A percentile compares a stretch with the other conserved stretches of the same genome.
These are phyloP conservation scores for Leptinotarsa undecemlineata DNA, from an alignment of 1,140 invertebrate genomes.

Conservation along the genomic window DNA sequence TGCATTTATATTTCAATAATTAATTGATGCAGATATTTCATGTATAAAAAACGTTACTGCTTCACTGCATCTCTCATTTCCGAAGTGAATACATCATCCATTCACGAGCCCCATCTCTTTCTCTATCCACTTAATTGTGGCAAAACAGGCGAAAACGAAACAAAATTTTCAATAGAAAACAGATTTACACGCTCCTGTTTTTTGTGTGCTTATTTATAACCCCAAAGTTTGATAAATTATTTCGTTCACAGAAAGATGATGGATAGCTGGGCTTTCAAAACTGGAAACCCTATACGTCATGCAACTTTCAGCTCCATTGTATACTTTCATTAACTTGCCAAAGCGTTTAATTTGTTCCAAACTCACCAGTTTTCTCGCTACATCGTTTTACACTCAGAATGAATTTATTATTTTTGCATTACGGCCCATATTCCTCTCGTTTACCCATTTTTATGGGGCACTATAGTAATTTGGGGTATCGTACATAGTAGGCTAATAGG, in stretches of 20 bases:
- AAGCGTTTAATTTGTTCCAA: slow-evolving; percentile 25
- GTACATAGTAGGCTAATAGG: not conserved
- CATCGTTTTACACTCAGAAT: slow-evolving; percentile 18
- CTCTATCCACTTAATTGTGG: slow-evolving; percentile 1
- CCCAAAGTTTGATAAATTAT: slow-evolving; percentile 34
- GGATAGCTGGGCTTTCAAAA: slow-evolving; percentile 25
- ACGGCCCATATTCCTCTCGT: not conserved
- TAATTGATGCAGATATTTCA: no score
- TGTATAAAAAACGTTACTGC: no score
- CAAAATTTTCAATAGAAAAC: slow-evolving; percentile 5
- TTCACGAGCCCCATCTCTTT: not conserved
- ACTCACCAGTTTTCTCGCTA: slow-evolving; percentile 13
- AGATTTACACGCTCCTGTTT: not conserved
- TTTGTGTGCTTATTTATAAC: slow-evolving; percentile 23
- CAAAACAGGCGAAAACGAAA: not conserved
- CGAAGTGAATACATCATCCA: not conserved
- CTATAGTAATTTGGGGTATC: not conserved
- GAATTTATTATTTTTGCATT: slow-evolving; percentile 17
- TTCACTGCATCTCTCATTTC: no score
- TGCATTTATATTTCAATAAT: no score
- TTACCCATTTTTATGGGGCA: not conserved
- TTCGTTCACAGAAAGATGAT: slow-evolving; percentile 27
- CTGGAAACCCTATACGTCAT: slow-evolving; percentile 26
- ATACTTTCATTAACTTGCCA: slow-evolving; percentile 28
- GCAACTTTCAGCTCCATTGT: slow-evolving; percentile 26